Percentiles rank a stretch among this genome's conserved stretches.
Conservation (phyloP, 1,140 invertebrate genomes). For the Nephotettix cincticeps region DNA sequence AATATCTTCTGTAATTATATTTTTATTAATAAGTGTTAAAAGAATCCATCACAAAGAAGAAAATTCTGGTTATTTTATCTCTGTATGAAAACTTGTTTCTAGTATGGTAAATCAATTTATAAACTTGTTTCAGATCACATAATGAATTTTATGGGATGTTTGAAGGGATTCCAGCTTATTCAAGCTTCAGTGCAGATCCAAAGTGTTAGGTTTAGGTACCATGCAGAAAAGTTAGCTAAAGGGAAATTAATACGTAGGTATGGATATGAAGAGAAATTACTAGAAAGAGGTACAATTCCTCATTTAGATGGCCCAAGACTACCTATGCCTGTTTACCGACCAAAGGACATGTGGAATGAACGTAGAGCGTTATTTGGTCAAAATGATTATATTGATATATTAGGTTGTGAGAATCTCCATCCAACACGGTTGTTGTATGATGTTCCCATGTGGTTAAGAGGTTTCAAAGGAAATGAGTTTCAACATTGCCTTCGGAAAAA, state of each 20-base stretch:
- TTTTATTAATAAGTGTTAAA: no score
- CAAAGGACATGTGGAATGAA: slow-evolving; percentile 70
- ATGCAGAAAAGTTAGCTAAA: slow-evolving; percentile 62
- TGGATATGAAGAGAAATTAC: slow-evolving; percentile 68
- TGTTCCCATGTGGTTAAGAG: slow-evolving; percentile 83
- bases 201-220: slow-evolving; percentile 59
- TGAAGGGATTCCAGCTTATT: no score
- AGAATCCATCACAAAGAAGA: no score
- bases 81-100: no score
- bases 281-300: slow-evolving; percentile 66
- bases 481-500: slow-evolving; percentile 74
- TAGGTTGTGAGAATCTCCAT: slow-evolving; percentile 78
- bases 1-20: no score
- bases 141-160: no score
- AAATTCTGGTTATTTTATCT: no score
- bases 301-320: slow-evolving; percentile 52
- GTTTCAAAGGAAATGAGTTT: slow-evolving; percentile 85
- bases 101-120: no score
- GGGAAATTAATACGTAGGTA: slow-evolving; percentile 62
- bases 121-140: no score
- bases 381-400: slow-evolving; percentile 96
- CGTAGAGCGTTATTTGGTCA: slow-evolving; percentile 86
- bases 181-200: slow-evolving; percentile 30
- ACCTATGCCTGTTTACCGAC: slow-evolving; percentile 68
- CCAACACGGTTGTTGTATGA: slow-evolving; percentile 80